phyloP scores from a whole-genome alignment of 2,113 vertebrate species.

The Perca fluviatilis region DNA sequence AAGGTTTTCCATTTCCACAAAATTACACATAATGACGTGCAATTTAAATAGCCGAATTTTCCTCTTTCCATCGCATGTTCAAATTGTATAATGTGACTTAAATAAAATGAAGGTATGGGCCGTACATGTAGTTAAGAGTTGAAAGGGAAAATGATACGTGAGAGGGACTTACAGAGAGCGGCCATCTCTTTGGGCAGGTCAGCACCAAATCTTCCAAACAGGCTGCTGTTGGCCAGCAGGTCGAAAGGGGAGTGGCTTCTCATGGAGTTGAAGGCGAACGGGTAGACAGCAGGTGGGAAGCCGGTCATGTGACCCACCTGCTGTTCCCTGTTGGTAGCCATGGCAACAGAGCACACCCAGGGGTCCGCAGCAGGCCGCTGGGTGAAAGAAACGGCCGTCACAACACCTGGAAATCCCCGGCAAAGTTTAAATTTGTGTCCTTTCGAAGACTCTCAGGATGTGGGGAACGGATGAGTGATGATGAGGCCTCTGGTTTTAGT shows the following conservation, averaged over 20 bases:
- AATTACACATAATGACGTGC: slow-evolving; percentile 76
- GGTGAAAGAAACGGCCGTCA: slow-evolving; percentile 22
- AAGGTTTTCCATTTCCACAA: slow-evolving; percentile 73
- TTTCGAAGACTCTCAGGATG: slow-evolving; percentile 30
- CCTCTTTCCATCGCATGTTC: slow-evolving; percentile 44
- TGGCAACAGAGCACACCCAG: slow-evolving; percentile 74
- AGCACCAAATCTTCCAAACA: slow-evolving; percentile 90
- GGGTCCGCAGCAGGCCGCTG: slow-evolving; percentile 64
- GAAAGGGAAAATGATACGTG: slow-evolving; percentile 43
- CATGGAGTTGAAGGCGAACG: slow-evolving; percentile 92
- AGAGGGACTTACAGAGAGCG: slow-evolving; percentile 90
- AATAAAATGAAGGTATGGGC: slow-evolving; percentile 44
- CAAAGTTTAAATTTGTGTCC: slow-evolving; percentile 27
- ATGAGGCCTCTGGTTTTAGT: slow-evolving; percentile 18
- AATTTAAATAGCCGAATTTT: slow-evolving; percentile 64
- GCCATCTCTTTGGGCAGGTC: slow-evolving; percentile 97
- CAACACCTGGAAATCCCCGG: slow-evolving; percentile 51
- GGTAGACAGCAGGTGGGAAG: slow-evolving; percentile 91
- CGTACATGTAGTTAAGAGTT: slow-evolving; percentile 7
- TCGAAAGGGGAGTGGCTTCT: slow-evolving; percentile 92
- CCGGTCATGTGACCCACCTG: slow-evolving; percentile 91
- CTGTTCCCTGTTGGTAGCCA: slow-evolving; percentile 94
- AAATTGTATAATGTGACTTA: slow-evolving; percentile 58
- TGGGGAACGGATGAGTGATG: slow-evolving; percentile 13
- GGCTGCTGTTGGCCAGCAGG: slow-evolving; percentile 89